Evolutionary conservation across 2,113 vertebrate genomes (phyloP).

Genomic region (Thalassarche chlororhynchos): DNA sequence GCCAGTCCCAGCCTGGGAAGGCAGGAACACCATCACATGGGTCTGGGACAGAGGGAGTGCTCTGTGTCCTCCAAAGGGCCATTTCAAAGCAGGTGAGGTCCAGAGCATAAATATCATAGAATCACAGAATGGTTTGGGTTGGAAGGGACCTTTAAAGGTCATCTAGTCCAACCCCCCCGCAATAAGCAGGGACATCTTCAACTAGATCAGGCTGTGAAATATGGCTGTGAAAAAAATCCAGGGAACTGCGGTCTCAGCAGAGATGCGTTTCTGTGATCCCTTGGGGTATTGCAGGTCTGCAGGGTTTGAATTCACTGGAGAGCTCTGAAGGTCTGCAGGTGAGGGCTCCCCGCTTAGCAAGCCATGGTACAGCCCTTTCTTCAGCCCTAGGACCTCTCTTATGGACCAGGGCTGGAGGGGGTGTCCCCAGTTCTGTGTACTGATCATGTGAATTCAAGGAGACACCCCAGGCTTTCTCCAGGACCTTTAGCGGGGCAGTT

Average conservation of each 20-base stretch:
- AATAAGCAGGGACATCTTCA: background rate
- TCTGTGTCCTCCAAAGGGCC: background rate
- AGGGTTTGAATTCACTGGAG: background rate
- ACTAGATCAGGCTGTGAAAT: background rate
- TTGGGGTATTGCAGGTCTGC: background rate
- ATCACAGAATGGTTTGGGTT: background rate
- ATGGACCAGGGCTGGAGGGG: background rate
- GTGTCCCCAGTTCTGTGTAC: fast-evolving
- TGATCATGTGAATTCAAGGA: background rate
- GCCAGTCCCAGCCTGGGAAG: background rate
- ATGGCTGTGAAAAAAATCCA: background rate
- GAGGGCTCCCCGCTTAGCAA: background rate
- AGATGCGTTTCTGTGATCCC: background rate
- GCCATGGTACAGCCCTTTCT: background rate
- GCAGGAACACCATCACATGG: background rate
- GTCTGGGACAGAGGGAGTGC: background rate
- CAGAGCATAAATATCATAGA: background rate
- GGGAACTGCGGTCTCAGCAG: background rate
- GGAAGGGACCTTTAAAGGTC: background rate
- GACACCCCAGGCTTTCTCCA: background rate
- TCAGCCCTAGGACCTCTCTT: background rate
- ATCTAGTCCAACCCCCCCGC: background rate
- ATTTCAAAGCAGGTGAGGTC: background rate
- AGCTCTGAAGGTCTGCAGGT: background rate
- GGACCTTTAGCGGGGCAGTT: background rate